These are phyloP conservation scores for Brachyalestes nurse DNA, from an alignment of 2,797 vertebrate genomes.

Conservation along the genomic window DNA sequence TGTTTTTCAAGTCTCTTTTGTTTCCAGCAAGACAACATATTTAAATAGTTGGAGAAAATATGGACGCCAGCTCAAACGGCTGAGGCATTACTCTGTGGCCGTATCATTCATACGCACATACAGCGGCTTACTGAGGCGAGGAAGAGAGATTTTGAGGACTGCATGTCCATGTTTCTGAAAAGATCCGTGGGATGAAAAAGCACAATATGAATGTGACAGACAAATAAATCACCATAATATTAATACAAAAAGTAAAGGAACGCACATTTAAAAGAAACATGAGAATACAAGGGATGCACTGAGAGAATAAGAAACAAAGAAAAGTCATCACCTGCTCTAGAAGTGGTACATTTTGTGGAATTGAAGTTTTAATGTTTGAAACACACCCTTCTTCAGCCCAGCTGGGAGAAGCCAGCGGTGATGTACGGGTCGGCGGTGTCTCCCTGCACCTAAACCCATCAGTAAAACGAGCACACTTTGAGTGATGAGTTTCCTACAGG, in stretches of 20 bases:
- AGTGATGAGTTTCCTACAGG: conserved; percentile 99
- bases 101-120: conserved; percentile 1
- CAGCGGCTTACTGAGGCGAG: neutral
- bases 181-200: too few relatives aligned
- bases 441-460: conserved; percentile 70
- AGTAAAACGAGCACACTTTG: conserved; percentile 83
- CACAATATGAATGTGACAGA: too few relatives aligned
- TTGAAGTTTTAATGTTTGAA: neutral
- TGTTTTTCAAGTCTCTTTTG: neutral
- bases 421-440: conserved; percentile 25
- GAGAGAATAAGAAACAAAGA: too few relatives aligned
- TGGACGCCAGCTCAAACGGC: neutral
- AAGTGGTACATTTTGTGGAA: too few relatives aligned
- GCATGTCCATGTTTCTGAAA: too few relatives aligned
- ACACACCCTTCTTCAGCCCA: neutral
- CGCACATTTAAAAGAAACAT: neutral
- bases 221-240: too few relatives aligned
- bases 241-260: neutral
- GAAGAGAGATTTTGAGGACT: neutral
- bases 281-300: too few relatives aligned
- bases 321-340: too few relatives aligned
- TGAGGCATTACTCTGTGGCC: neutral
- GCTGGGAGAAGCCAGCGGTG: neutral
- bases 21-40: conserved; percentile 10
- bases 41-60: conserved; percentile 17